A percentile compares a stretch with the other conserved stretches of the same genome.
phyloP scores from a whole-genome alignment of 2,888 invertebrate species.

The Villa cingulata region DNA sequence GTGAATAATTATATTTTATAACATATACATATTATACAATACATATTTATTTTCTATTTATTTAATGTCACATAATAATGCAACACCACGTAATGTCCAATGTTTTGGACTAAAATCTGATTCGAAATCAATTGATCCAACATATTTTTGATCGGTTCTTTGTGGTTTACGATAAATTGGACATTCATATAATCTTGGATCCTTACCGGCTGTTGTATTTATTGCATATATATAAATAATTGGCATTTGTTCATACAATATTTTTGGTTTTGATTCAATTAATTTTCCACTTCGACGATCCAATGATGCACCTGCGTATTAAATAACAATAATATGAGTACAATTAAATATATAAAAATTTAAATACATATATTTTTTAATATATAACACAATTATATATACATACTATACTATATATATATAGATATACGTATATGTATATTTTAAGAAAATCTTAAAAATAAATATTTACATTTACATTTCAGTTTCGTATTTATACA shows the following conservation, averaged over 20 bases:
- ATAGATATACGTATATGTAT: too few relatives aligned
- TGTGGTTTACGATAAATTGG: constrained; percentile 94
- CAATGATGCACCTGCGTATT: constrained; percentile 54
- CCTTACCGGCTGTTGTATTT: constrained; percentile 84
- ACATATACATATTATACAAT: too few relatives aligned
- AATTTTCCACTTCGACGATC: constrained; percentile 79
- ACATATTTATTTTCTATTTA: too few relatives aligned
- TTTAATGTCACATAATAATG: constrained; percentile 90
- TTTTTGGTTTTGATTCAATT: constrained; percentile 85
- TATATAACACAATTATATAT: too few relatives aligned
- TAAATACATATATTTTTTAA: too few relatives aligned
- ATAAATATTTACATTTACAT: too few relatives aligned
- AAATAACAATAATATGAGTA: constrained; percentile 2
- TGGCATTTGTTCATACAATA: constrained; percentile 90
- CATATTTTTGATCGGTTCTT: constrained; percentile 88
- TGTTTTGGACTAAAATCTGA: constrained; percentile 84
- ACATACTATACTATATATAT: too few relatives aligned
- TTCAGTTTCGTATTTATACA: too few relatives aligned
- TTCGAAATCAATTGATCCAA: constrained; percentile 88
- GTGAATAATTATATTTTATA: too few relatives aligned
- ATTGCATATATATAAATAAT: constrained; percentile 93
- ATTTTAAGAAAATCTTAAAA: too few relatives aligned
- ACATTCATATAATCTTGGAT: constrained; percentile 84
- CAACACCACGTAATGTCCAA: constrained; percentile 93
- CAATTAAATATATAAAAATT: too few relatives aligned